These are phyloP conservation scores for Ephialtes manifestator DNA, from an alignment of 2,888 invertebrate genomes.

Conservation along the genomic window DNA sequence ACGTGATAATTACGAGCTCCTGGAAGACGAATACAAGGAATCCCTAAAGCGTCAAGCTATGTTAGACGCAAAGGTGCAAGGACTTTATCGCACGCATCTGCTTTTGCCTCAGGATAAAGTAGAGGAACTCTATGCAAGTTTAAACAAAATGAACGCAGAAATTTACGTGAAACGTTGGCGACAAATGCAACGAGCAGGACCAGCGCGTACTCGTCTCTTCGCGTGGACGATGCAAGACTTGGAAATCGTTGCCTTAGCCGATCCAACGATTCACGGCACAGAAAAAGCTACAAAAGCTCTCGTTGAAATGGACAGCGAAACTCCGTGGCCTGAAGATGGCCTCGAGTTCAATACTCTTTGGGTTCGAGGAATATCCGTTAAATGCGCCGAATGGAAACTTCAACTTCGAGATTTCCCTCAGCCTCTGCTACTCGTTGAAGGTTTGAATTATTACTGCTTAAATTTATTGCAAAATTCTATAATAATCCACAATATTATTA, in stretches of 20 bases:
- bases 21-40: slow-evolving; percentile 98
- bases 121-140: slow-evolving; percentile 95
- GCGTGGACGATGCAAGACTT: slow-evolving; percentile 94
- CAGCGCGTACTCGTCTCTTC: slow-evolving; percentile 91
- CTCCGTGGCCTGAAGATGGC: slow-evolving; percentile 96
- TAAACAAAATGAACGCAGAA: slow-evolving; percentile 96
- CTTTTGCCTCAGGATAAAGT: slow-evolving; percentile 94
- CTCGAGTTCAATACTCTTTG: slow-evolving; percentile 96
- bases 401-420: slow-evolving; percentile 98
- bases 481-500: too few relatives aligned
- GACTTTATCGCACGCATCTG: slow-evolving; percentile 93
- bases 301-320: slow-evolving; percentile 94
- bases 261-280: slow-evolving; percentile 94
- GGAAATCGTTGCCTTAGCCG: slow-evolving; percentile 92
- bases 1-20: slow-evolving; percentile 97
- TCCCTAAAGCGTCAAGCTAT: slow-evolving; percentile 95
- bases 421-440: slow-evolving; percentile 94
- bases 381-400: slow-evolving; percentile 95
- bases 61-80: slow-evolving; percentile 95
- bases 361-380: slow-evolving; percentile 95
- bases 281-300: slow-evolving; percentile 91
- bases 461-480: too few relatives aligned
- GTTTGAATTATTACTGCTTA: slow-evolving; percentile 81
- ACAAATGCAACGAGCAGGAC: slow-evolving; percentile 89
- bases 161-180: slow-evolving; percentile 97